phyloP scores from a whole-genome alignment of 2,113 vertebrate species.

The Nothocercus julius region DNA sequence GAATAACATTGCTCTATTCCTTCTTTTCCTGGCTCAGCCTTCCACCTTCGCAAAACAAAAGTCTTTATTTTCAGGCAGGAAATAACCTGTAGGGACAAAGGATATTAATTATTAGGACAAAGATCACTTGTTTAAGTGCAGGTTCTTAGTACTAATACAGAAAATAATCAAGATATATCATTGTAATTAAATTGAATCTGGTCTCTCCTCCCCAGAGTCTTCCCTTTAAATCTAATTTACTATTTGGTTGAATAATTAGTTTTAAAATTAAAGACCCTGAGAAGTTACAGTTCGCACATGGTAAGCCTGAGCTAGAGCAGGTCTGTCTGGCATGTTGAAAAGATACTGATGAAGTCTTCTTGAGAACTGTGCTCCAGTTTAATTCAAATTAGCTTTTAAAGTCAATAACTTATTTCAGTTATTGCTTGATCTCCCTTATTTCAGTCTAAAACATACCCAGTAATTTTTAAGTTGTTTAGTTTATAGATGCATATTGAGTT shows the following conservation, averaged over 20 bases:
- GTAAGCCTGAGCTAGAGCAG: neutral
- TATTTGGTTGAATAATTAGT: constrained; percentile 10
- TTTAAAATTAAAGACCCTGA: neutral
- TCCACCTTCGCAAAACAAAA: neutral
- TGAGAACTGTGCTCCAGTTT: neutral
- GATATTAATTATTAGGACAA: constrained; percentile 43
- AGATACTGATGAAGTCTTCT: neutral
- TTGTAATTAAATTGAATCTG: constrained; percentile 19
- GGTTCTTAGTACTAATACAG: neutral
- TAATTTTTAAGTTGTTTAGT: neutral
- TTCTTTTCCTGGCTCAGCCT: neutral
- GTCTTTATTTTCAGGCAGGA: neutral
- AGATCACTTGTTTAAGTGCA: constrained; percentile 7
- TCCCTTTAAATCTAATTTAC: constrained; percentile 23
- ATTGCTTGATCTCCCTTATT: neutral
- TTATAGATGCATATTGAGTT: neutral
- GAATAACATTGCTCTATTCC: neutral
- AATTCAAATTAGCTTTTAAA: neutral
- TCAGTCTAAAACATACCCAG: neutral
- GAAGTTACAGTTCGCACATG: neutral
- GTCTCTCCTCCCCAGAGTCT: constrained; percentile 6
- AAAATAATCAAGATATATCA: neutral
- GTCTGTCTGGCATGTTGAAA: neutral
- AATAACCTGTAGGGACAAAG: constrained; percentile 22
- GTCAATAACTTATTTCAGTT: neutral